Evolutionary conservation across 1,140 invertebrate species (phyloP).

Genomic region (Protaetia brevitarsis): DNA sequence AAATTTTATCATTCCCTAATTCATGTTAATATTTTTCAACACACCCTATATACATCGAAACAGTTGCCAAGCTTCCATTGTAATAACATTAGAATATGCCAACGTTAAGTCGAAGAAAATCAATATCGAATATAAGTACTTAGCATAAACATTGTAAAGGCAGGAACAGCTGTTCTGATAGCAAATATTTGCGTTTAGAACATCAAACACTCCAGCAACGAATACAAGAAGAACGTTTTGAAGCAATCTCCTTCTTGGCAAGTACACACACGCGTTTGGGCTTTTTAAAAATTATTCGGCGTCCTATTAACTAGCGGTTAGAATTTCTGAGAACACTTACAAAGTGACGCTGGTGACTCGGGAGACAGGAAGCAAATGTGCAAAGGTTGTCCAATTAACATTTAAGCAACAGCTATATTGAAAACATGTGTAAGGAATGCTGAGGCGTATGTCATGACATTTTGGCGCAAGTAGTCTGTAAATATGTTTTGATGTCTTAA

Average conservation of each 20-base stretch:
- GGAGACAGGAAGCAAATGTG: not conserved
- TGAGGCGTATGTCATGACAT: not conserved
- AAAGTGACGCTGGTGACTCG: not conserved
- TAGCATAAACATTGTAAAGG: too few relatives aligned
- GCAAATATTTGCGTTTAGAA: not conserved
- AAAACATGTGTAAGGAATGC: slow-evolving; percentile 2
- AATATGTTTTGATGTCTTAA: not conserved
- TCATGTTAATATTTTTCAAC: too few relatives aligned
- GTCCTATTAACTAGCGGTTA: not conserved
- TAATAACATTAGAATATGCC: too few relatives aligned
- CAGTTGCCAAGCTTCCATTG: too few relatives aligned
- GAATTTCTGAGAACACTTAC: not conserved
- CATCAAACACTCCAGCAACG: not conserved
- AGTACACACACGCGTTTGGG: not conserved
- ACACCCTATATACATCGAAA: too few relatives aligned
- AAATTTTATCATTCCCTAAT: too few relatives aligned
- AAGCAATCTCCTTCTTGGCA: not conserved
- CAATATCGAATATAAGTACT: too few relatives aligned
- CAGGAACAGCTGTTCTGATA: not conserved
- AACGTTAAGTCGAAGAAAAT: too few relatives aligned
- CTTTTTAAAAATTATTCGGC: not conserved
- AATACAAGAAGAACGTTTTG: not conserved
- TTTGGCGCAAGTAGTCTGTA: not conserved
- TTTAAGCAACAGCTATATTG: not conserved
- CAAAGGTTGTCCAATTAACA: slow-evolving; percentile 1